phyloP scores from a whole-genome alignment of 2,113 vertebrate species.

The Platysteira castanea region DNA sequence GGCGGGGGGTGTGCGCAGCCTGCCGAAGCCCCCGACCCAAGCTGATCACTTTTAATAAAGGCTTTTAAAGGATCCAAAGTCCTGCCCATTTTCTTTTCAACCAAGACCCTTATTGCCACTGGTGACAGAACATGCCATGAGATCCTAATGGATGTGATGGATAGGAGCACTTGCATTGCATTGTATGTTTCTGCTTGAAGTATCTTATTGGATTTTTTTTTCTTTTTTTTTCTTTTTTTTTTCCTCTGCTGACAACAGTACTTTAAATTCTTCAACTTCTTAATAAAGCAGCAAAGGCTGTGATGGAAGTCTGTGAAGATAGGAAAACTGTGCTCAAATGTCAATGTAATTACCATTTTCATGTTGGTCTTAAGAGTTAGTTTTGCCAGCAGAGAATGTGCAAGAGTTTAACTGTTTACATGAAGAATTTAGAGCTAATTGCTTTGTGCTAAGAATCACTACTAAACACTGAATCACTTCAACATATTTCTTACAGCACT shows the following conservation, averaged over 20 bases:
- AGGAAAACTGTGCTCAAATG: neutral
- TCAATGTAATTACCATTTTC: neutral
- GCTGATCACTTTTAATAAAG: no score
- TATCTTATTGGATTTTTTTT: fast-evolving
- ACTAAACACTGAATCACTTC: neutral
- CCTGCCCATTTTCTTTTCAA: no score
- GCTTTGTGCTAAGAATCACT: neutral
- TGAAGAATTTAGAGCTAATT: neutral
- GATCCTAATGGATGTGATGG: neutral
- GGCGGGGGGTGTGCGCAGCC: no score
- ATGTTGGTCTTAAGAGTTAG: neutral
- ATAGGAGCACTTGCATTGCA: neutral
- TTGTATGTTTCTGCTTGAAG: neutral
- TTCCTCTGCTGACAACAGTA: neutral
- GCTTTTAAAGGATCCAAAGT: no score
- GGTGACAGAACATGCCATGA: neutral
- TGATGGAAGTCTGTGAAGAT: neutral
- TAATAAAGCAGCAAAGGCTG: neutral
- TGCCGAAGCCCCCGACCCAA: no score
- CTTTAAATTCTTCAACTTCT: neutral
- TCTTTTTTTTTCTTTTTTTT: neutral
- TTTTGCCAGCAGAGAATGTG: neutral
- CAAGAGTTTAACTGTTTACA: neutral
- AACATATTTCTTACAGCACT: neutral
- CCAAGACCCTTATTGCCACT: neutral